Conservation (phyloP, 2,797 vertebrate genomes). For the Scarus forsteni region DNA sequence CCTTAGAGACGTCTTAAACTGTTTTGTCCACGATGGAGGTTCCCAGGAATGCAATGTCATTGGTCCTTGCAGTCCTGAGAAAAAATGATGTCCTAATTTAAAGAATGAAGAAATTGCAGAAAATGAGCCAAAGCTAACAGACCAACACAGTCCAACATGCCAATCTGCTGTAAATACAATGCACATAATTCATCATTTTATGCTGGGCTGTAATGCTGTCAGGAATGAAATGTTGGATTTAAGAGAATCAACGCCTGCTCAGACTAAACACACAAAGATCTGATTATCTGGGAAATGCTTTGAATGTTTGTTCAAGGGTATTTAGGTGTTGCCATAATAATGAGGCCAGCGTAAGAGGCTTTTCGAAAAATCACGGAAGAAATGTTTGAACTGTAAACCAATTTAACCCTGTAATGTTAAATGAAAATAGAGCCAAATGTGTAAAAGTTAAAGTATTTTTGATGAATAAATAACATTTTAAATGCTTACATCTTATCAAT, state of each 20-base stretch:
- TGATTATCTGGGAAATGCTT: conserved; percentile 25
- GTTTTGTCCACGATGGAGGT: no score
- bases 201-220: not conserved
- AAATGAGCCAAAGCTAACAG: not conserved
- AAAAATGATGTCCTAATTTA: no score
- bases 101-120: no score
- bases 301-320: conserved; percentile 30
- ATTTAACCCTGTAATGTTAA: no score
- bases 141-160: not conserved
- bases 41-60: no score
- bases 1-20: no score
- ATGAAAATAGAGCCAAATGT: no score
- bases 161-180: not conserved
- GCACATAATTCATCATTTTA: not conserved
- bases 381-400: not conserved
- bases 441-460: no score
- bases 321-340: conserved; percentile 41
- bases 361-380: conserved; percentile 1
- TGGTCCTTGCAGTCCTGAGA: no score
- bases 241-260: conserved; percentile 8
- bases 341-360: conserved; percentile 15
- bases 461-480: no score
- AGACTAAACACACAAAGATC: conserved; percentile 61
- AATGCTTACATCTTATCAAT: no score
- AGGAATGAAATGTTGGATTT: conserved; percentile 39